Conservation (phyloP, 37 sponge, comb jelly and placozoan species). For the Sycon ciliatum region DNA sequence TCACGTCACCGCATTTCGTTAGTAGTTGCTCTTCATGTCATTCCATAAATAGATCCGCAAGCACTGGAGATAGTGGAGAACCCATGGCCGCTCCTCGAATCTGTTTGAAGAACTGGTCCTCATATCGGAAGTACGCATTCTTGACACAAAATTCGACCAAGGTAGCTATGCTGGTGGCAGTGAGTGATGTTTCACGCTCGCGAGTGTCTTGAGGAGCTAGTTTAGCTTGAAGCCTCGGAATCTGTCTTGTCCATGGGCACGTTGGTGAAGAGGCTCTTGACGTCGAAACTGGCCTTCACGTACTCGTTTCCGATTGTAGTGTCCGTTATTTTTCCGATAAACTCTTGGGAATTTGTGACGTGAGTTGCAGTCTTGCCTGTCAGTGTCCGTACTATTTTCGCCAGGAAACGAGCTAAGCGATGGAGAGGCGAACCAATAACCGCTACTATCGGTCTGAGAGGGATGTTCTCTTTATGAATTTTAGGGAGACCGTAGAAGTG, state of each 20-base stretch:
- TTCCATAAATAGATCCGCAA: constrained; percentile 26
- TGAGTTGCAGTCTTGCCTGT: too few species aligned
- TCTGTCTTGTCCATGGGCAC: constrained; percentile 24
- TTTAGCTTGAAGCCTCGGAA: too few species aligned
- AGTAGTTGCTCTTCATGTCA: not conserved
- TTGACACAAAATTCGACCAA: constrained; percentile 11
- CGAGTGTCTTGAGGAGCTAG: too few species aligned
- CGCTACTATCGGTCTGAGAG: too few species aligned
- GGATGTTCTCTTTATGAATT: too few species aligned
- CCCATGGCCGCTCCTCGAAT: constrained; percentile 26
- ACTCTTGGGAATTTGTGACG: not conserved
- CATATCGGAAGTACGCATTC: constrained; percentile 14
- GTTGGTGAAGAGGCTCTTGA: constrained; percentile 11
- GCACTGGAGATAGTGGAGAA: constrained; percentile 13
- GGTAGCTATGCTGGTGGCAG: not conserved
- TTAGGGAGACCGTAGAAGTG: too few species aligned
- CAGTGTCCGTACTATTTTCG: too few species aligned
- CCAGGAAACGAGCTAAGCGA: too few species aligned
- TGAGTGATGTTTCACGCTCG: constrained; percentile 14
- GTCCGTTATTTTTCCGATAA: not conserved
- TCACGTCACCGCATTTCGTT: not conserved
- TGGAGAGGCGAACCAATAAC: too few species aligned
- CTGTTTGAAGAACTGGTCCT: constrained; percentile 13
- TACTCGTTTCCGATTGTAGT: not conserved
- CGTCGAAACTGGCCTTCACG: constrained; percentile 19